Evolutionary conservation across 2,888 invertebrate genomes (phyloP).

Genomic region (Oscheius sp.): DNA sequence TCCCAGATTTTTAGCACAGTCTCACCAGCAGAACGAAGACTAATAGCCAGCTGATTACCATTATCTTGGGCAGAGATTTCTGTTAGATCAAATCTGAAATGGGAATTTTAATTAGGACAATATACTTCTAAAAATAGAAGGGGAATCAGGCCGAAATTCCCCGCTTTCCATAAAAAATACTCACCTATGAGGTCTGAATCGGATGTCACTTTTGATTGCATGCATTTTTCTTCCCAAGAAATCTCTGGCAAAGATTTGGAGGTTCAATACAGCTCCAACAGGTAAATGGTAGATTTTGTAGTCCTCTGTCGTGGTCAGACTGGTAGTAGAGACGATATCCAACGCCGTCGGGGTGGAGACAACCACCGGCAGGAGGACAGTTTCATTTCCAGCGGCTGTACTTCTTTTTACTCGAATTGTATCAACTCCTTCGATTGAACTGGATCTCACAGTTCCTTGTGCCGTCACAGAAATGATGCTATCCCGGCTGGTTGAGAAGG

Average conservation of each 20-base stretch:
- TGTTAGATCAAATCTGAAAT: conserved; percentile 57
- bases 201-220: conserved; percentile 45
- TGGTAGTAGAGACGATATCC: conserved; percentile 47
- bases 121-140: conserved; percentile 5
- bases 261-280: conserved; percentile 50
- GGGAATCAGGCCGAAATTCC: no score
- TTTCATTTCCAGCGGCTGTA: conserved; percentile 53
- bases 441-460: conserved; percentile 45
- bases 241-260: conserved; percentile 56
- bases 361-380: conserved; percentile 51
- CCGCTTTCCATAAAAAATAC: conserved; percentile 3
- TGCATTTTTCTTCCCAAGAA: conserved; percentile 48
- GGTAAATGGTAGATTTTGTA: conserved; percentile 42
- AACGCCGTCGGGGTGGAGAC: conserved; percentile 50
- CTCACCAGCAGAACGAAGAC: conserved; percentile 61
- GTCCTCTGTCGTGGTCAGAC: conserved; percentile 25
- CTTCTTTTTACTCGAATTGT: conserved; percentile 41
- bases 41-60: conserved; percentile 49
- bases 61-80: conserved; percentile 59
- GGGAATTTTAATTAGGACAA: conserved; percentile 22
- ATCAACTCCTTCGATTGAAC: conserved; percentile 50
- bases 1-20: conserved; percentile 66
- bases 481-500: conserved; percentile 18
- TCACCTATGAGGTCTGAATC: conserved; percentile 59
- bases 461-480: conserved; percentile 40